phyloP scores from a whole-genome alignment of 2,888 invertebrate genomes.

The Pseudolycoriella hygida region DNA sequence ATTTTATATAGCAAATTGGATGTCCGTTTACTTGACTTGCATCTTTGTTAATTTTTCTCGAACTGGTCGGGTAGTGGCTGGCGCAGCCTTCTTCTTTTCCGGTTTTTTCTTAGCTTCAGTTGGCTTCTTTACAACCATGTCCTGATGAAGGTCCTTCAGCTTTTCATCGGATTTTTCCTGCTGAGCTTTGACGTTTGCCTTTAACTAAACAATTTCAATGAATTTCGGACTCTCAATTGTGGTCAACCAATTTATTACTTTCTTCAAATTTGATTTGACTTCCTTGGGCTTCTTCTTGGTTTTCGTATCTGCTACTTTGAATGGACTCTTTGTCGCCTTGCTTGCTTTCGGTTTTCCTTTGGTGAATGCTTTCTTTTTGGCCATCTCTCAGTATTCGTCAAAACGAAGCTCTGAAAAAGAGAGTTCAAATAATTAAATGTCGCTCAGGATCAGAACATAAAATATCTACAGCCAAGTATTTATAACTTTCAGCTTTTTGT shows the following conservation, averaged over 20 bases:
- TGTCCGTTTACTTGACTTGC: slow-evolving; percentile 14
- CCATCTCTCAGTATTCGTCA: not conserved
- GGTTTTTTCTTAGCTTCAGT: slow-evolving; percentile 8
- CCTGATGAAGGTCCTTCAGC: slow-evolving; percentile 25
- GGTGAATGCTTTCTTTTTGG: slow-evolving; percentile 2
- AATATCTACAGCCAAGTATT: too few relatives aligned
- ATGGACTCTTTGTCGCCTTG: slow-evolving; percentile 24
- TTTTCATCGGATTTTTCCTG: slow-evolving; percentile 24
- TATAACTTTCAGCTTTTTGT: too few relatives aligned
- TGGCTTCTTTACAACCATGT: slow-evolving; percentile 23
- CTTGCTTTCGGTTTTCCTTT: slow-evolving; percentile 20
- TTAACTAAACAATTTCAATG: slow-evolving; percentile 17
- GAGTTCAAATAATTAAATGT: too few relatives aligned
- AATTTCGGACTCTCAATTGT: not conserved
- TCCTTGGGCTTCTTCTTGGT: slow-evolving; percentile 25
- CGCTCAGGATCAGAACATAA: too few relatives aligned
- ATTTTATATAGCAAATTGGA: too few relatives aligned
- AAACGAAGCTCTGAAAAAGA: too few relatives aligned
- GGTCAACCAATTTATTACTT: slow-evolving; percentile 15
- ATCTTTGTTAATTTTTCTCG: slow-evolving; percentile 20
- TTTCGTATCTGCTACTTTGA: slow-evolving; percentile 22
- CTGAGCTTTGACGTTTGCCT: slow-evolving; percentile 22
- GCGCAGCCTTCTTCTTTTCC: slow-evolving; percentile 17
- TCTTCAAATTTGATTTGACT: slow-evolving; percentile 26
- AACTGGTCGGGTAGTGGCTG: slow-evolving; percentile 21